Evolutionary conservation across 2,113 vertebrate genomes (phyloP), one percentile per base, ranked within the genome.

Genomic region (Meleagris gallopavo): DNA sequence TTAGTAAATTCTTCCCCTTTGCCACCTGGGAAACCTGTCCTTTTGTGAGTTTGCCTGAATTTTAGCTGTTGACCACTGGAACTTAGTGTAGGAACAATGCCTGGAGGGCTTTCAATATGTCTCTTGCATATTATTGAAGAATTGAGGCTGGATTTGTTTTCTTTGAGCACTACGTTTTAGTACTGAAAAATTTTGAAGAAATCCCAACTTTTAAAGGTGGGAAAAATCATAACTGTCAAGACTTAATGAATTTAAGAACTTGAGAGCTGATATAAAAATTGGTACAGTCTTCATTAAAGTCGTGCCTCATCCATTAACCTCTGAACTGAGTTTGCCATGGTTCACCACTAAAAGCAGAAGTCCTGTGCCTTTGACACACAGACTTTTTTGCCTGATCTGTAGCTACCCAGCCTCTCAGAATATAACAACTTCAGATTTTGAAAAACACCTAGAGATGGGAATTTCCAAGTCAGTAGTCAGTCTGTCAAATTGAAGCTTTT

Each of bases 221-320:
- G n/a, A 0, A 78, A 78, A 90, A 70, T 34, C 24, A 57, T 78
- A 65, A 57, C 22, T 2, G 7, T n/a, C 65, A 74, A 93, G 27
- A 18, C 14, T 15, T 78, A 22, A 11, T 40, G 32, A 76, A 82
- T 13, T 62, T 76, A 70, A 89, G 94, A 92, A 29, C 45, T 17
- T 89, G 87, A 80, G 58, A 89, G 41, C 36, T 50, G 14, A 9
- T 75, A 34, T 58, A 76, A 85, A 82, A 88, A 82, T 10, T 66
- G 40, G 6, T 38, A 21, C 80, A 79, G n/a, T 3, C 36, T 87
- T 82, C 61, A 61, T 77, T 93, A 71, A 41, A 45, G 17, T 54
- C 90, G 55, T 80, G 18, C 27, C 80, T 86, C 36, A 61, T 84
- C 34, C 38, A 52, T 90, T 88, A 93, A 92, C 78, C 67, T 94